Conservation (phyloP, 2,797 vertebrate species). For the Neosilurus mollespiculum region DNA sequence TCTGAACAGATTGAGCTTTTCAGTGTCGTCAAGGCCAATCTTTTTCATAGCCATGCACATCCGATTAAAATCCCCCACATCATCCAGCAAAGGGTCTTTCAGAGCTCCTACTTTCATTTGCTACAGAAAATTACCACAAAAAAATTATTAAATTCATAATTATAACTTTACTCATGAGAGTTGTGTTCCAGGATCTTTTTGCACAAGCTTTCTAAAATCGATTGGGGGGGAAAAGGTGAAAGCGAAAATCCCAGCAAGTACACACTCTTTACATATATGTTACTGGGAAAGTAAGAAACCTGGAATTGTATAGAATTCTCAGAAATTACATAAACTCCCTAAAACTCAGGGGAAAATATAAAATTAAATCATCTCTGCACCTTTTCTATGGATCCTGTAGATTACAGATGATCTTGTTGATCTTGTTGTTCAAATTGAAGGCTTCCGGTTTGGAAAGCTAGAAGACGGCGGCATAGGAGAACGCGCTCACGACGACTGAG, state of each 20-base stretch:
- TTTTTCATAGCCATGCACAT: conserved; percentile 98
- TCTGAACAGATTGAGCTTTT: conserved; percentile 95
- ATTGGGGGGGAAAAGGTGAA: neutral
- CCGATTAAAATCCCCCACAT: conserved; percentile 93
- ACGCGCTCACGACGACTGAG: too few species aligned
- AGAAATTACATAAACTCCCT: too few species aligned
- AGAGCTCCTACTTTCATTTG: conserved; percentile 86
- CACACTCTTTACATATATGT: neutral
- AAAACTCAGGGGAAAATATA: too few species aligned
- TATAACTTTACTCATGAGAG: neutral
- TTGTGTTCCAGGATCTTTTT: neutral
- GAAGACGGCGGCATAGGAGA: too few species aligned
- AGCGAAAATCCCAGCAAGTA: neutral
- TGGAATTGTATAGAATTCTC: too few species aligned
- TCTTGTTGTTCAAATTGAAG: too few species aligned
- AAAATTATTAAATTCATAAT: neutral
- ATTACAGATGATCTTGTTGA: too few species aligned
- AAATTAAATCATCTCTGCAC: too few species aligned
- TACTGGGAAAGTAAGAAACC: too few species aligned
- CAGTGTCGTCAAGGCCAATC: conserved; percentile 91
- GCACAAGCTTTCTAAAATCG: neutral
- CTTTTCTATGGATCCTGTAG: too few species aligned
- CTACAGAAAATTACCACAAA: conserved; percentile 66
- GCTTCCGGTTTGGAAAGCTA: too few species aligned
- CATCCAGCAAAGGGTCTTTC: conserved; percentile 93